A percentile compares a stretch with the other conserved stretches of the same genome.
Conservation (phyloP, 1,140 invertebrate species). For the Galleria mellonella region DNA sequence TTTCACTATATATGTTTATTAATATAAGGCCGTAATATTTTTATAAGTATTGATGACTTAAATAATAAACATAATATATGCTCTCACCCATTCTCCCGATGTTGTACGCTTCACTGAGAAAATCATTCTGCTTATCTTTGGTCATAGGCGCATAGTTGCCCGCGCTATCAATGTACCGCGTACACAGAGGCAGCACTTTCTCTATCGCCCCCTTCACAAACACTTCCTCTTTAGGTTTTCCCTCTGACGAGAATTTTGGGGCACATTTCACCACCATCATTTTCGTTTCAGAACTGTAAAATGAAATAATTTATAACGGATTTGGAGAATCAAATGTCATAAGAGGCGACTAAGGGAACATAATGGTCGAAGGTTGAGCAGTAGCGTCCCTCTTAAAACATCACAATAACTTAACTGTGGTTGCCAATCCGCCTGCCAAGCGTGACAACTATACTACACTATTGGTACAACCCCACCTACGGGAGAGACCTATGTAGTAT, state of each 20-base stretch:
- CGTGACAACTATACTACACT: no score
- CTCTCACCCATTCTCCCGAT: slow-evolving; percentile 83
- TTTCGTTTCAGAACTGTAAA: slow-evolving; percentile 92
- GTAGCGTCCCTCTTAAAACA: no score
- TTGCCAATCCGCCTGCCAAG: no score
- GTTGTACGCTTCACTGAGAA: slow-evolving; percentile 86
- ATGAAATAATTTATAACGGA: neutral
- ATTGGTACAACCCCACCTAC: no score
- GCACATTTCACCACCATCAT: slow-evolving; percentile 98
- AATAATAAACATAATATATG: neutral
- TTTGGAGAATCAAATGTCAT: no score
- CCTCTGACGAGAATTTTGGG: slow-evolving; percentile 81
- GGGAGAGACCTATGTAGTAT: no score
- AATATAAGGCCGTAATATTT: no score
- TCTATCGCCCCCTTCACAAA: slow-evolving; percentile 98
- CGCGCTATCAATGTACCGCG: slow-evolving; percentile 86
- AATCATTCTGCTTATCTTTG: slow-evolving; percentile 87
- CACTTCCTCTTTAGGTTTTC: slow-evolving; percentile 83
- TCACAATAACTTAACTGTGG: no score
- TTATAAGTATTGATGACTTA: no score
- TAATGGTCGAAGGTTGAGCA: no score
- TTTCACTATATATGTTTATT: no score
- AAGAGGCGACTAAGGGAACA: no score
- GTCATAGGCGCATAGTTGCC: slow-evolving; percentile 81
- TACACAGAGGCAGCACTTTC: slow-evolving; percentile 90